phyloP scores from a whole-genome alignment of 1,140 invertebrate species.

The Drosophila nasuta region DNA sequence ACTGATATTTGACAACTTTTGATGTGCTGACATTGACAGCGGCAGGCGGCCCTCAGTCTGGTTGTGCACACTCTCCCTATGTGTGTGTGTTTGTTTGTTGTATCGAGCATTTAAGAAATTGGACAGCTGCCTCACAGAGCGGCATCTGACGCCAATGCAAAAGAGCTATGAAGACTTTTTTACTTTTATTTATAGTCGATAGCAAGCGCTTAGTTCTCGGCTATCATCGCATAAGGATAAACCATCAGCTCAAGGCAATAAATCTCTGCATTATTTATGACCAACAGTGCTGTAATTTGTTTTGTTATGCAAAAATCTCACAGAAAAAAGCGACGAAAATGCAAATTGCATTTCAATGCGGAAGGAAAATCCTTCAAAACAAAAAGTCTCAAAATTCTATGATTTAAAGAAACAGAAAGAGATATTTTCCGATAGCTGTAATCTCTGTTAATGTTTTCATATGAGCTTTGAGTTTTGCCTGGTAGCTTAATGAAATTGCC shows the following conservation, averaged over 20 bases:
- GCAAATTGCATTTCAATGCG: not conserved
- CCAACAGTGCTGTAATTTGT: conserved; percentile 4
- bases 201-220: conserved; percentile 41
- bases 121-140: conserved; percentile 63
- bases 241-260: conserved; percentile 39
- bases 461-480: not conserved
- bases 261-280: conserved; percentile 39
- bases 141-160: conserved; percentile 49
- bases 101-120: conserved; percentile 70
- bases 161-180: conserved; percentile 36
- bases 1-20: conserved; percentile 83
- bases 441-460: not conserved
- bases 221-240: conserved; percentile 38
- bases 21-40: conserved; percentile 78
- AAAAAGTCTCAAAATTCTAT: not conserved
- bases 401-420: not conserved
- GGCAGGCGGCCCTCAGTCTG: conserved; percentile 52
- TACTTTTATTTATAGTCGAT: conserved; percentile 32
- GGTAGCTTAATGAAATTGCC: conserved; percentile 28
- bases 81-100: conserved; percentile 8
- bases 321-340: not conserved
- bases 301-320: conserved; percentile 6
- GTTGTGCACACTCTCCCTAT: conserved; percentile 18
- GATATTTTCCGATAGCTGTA: not conserved
- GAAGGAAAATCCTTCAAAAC: not conserved